phyloP scores from a whole-genome alignment of 2,888 invertebrate genomes.

The Tiphia femorata region DNA sequence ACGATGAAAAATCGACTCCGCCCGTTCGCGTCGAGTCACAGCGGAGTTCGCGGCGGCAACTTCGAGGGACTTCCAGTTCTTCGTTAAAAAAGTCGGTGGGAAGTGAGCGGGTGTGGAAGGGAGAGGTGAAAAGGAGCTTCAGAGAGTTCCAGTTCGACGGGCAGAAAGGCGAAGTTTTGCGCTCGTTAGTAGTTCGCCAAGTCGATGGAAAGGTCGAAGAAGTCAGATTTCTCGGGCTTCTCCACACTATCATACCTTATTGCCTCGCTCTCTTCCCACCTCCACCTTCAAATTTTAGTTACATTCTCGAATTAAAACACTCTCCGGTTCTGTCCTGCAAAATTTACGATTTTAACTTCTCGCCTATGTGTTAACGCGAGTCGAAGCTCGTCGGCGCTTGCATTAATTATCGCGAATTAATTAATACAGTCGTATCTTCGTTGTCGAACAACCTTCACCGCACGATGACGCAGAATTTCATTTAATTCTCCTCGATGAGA shows the following conservation, averaged over 20 bases:
- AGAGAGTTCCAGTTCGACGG: conserved; percentile 37
- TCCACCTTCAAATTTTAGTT: no score
- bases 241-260: conserved; percentile 16
- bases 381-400: no score
- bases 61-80: conserved; percentile 52
- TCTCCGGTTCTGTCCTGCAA: no score
- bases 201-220: conserved; percentile 44
- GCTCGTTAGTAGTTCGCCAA: conserved; percentile 56
- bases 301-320: no score
- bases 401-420: no score
- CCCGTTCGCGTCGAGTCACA: conserved; percentile 48
- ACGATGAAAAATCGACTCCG: conserved; percentile 59
- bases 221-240: conserved; percentile 33
- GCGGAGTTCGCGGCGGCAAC: conserved; percentile 52
- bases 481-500: no score
- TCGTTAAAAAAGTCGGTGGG: conserved; percentile 42
- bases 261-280: no score
- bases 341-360: no score
- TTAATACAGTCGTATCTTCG: no score
- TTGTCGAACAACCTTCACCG: no score
- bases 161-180: conserved; percentile 46
- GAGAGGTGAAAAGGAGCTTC: conserved; percentile 17
- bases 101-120: conserved; percentile 31
- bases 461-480: no score
- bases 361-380: no score